Base-by-base conservation (phyloP, 2,113 vertebrate genomes). In the Sorex araneus region DNA sequence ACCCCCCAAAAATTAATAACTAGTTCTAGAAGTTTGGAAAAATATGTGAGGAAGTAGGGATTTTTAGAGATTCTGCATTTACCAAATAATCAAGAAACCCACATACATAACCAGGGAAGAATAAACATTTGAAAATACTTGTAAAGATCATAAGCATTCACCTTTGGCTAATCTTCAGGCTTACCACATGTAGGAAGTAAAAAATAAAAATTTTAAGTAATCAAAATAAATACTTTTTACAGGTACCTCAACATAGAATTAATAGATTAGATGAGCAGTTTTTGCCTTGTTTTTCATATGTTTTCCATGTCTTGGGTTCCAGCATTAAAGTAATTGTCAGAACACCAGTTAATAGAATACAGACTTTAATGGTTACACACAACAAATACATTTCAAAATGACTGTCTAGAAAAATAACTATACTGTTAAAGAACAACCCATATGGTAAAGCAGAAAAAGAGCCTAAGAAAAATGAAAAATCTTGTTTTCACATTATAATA, bases 311-410 rank as follows among this genome's bases (percentile, higher is more conserved):
- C 27, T 84, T 57, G 34, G 45, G 27, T 67, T 27, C 47, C 84
- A 28, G 3, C 27, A 63, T 80, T 92, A 92, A 79, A n/a, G 27
- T 45, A 92, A 92, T 18, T 78, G 66, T 83, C 43, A 79, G 84
- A 89, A 84, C 28, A 64, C 32, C 85, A 86, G 50, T 54, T 66
- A 66, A 85, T 23, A n/a, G 40, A 89, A 80, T 30, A 80, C 30
- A 81, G 69, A 82, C 21, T 76, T 90, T 16, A 63, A 28, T 43
- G 64, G 18, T 4, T 47, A 84, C 50, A 64, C 8, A 54, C 54
- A 54, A 54, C 54, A 54, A 54, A 54, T 54, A 54, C 9, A 54
- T 54, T 54, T 54, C 54, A 54, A 54, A 54, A 54, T 54, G 54
- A 54, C 12, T 54, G 54, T 54, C 54, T 54, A 54, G 54, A 54